A percentile compares a stretch with the other conserved stretches of the same genome.
phyloP scores from a whole-genome alignment of 1,140 invertebrate species.

The Scaptomyza hsui region DNA sequence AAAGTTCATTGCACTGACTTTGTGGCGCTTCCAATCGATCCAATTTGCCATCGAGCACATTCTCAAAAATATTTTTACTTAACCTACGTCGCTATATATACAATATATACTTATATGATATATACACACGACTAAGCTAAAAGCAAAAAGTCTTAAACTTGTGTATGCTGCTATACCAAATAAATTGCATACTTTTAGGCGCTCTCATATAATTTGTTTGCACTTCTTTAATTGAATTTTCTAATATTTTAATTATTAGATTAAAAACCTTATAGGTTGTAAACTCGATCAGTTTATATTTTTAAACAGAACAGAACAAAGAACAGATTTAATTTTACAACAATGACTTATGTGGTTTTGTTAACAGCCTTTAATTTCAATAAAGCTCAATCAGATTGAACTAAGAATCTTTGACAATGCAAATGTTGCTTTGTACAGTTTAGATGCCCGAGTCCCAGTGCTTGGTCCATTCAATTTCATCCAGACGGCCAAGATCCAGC shows the following conservation, averaged over 20 bases:
- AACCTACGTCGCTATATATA: too few species aligned
- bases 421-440: conserved; percentile 3
- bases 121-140: too few species aligned
- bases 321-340: too few species aligned
- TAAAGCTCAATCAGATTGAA: conserved; percentile 7
- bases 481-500: conserved; percentile 60
- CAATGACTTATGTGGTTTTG: too few species aligned
- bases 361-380: conserved; percentile 5
- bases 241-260: too few species aligned
- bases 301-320: too few species aligned
- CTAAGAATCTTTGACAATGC: neutral
- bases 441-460: conserved; percentile 75
- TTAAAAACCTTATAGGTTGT: too few species aligned
- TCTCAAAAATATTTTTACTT: neutral
- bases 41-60: neutral
- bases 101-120: too few species aligned
- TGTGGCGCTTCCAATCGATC: conserved; percentile 5
- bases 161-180: neutral
- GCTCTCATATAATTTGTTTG: neutral
- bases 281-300: too few species aligned
- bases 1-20: conserved; percentile 68
- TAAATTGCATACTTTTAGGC: conserved; percentile 63
- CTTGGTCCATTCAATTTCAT: conserved; percentile 59
- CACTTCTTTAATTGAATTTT: too few species aligned
- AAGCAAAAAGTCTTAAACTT: too few species aligned